Conservation (phyloP, 2,888 invertebrate genomes). For the Thelaira solivaga region DNA sequence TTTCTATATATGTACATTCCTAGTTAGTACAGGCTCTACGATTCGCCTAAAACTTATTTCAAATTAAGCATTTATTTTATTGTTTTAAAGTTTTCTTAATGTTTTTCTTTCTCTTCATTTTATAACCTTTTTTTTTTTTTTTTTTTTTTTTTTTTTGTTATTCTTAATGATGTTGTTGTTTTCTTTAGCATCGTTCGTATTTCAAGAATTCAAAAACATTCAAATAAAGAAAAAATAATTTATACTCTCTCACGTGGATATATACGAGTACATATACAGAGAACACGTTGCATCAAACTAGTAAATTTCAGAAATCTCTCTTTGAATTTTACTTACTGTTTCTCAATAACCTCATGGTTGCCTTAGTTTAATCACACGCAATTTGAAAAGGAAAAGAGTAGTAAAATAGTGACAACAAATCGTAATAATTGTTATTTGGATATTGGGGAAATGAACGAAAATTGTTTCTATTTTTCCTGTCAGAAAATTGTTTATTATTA, state of each 20-base stretch:
- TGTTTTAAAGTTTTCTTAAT: constrained; percentile 38
- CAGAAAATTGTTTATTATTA: constrained; percentile 48
- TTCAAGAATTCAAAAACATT: constrained; percentile 57
- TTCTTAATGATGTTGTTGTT: constrained; percentile 57
- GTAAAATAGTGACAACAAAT: constrained; percentile 48
- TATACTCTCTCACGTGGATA: constrained; percentile 59
- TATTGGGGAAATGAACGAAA: constrained; percentile 56
- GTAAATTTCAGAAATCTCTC: constrained; percentile 4
- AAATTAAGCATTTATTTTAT: constrained; percentile 18
- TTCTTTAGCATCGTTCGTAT: constrained; percentile 47
- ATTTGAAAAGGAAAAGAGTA: constrained; percentile 33
- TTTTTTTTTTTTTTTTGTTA: constrained; percentile 49
- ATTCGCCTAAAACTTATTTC: neutral
- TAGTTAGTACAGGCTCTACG: neutral
- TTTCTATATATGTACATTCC: no score
- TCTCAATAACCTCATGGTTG: neutral
- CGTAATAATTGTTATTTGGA: constrained; percentile 61
- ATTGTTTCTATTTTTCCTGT: constrained; percentile 52
- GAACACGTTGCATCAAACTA: neutral
- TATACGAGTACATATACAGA: neutral
- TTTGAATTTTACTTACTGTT: neutral
- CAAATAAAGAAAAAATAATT: constrained; percentile 18
- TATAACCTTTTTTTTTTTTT: constrained; percentile 9
- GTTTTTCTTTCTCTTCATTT: constrained; percentile 15
- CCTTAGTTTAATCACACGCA: constrained; percentile 46